A percentile compares a stretch with the other conserved stretches of the same genome.
Evolutionary conservation across 2,888 invertebrate genomes (phyloP).

Genomic region (Thymelicus acteon): DNA sequence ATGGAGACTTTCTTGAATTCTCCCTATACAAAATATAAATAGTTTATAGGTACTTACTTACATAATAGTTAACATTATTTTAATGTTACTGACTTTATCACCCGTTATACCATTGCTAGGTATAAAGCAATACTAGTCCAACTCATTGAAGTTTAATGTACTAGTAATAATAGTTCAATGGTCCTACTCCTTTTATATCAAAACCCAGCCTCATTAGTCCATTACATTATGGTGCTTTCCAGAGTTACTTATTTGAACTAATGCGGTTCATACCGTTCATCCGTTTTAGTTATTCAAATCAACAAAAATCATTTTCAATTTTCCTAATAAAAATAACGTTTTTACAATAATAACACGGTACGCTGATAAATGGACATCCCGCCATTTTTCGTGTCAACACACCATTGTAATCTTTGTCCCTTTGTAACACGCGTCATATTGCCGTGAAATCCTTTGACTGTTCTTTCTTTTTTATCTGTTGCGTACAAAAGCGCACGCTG

Average conservation of each 20-base stretch:
- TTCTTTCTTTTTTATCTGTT: slow-evolving; percentile 15
- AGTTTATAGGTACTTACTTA: no score
- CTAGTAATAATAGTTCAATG: no score
- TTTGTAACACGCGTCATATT: slow-evolving; percentile 24
- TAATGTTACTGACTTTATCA: no score
- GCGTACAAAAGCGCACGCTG: slow-evolving; percentile 49
- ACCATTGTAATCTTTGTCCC: slow-evolving; percentile 22
- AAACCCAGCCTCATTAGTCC: no score
- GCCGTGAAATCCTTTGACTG: slow-evolving; percentile 34
- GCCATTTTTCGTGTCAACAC: slow-evolving; percentile 22
- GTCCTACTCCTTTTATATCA: no score
- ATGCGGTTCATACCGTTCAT: no score
- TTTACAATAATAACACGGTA: background rate
- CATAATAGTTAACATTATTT: no score
- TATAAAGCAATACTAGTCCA: no score
- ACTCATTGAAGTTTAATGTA: no score
- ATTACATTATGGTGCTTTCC: background rate
- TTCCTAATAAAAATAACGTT: background rate
- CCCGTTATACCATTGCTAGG: no score
- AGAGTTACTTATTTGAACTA: background rate
- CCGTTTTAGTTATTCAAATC: background rate
- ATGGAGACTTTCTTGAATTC: no score
- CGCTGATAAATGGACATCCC: slow-evolving; percentile 10
- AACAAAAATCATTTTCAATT: background rate
- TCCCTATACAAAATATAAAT: no score